Base-by-base conservation (phyloP, 2,888 invertebrate genomes). In the Acanthococcus lagerstroemiae region DNA sequence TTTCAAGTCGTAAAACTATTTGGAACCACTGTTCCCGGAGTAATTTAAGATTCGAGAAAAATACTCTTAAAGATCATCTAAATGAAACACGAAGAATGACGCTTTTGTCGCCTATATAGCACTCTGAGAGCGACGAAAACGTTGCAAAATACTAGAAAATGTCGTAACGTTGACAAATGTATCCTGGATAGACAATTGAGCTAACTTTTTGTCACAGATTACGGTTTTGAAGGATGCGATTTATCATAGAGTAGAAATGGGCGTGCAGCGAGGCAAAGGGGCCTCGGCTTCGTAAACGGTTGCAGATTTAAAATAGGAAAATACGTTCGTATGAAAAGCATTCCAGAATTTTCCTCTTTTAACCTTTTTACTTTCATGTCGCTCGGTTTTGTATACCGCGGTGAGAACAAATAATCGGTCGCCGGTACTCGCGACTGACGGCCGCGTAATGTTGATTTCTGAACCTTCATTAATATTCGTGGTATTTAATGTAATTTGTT, bases 191-290 rank as follows among this genome's bases (percentile, higher is more conserved):
- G 26, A 55, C 55, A 55, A 52, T 30, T 55, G 55, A 55, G 55
- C 55, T 55, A 55, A 55, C 30, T 55, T 55, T 55, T 55, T 55
- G 55, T 55, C 55, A 55, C 27, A 55, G 55, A 55, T 55, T 55
- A 55, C 55, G 21, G 55, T 55, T 55, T 54, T 55, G 55, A 55
- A 55, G 26, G 55, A 55, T 55, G 30, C 55, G 30, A 55, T 55
- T 55, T 55, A 55, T 55, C 55, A 30, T 55, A 55, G 30, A 30
- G 21, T 30, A 30, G 55, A 55, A 55, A 3, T 37, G 37, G 12
- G n/a, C 37, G 1, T 15, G 37, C n/a, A 9, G 3, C 37, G n/a
- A 37, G 37, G 3, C 12, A n/a, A 37, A 37, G 12, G 37, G 37
- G 12, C 12, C 37, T 6, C 37, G 37, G 37, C 12, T 30, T 30